A percentile compares a stretch with the other conserved stretches of the same genome.
These are phyloP conservation scores for Biston stratarius DNA, from an alignment of 2,888 invertebrate species.

Conservation along the genomic window DNA sequence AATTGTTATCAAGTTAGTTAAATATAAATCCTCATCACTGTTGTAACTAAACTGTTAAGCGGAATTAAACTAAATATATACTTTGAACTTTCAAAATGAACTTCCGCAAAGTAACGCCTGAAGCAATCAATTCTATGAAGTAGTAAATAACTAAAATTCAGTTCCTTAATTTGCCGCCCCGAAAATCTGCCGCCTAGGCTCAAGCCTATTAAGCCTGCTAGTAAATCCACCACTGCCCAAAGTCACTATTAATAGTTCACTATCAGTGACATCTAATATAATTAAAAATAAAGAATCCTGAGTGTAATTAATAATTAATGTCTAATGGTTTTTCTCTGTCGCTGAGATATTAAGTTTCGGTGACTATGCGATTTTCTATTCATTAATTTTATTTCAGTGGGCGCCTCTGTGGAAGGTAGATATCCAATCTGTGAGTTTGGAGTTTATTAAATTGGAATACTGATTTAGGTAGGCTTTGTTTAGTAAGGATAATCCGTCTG, in stretches of 20 bases:
- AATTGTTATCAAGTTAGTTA: no score
- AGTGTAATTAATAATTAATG: constrained; percentile 18
- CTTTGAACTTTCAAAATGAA: no score
- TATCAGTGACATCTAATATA: constrained; percentile 8
- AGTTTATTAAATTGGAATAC: constrained; percentile 30
- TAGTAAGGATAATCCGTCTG: constrained; percentile 7
- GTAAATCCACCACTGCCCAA: no score
- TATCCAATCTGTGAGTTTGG: constrained; percentile 28
- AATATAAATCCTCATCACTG: no score
- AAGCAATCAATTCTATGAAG: no score
- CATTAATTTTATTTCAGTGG: constrained; percentile 29
- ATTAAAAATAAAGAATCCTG: constrained; percentile 17
- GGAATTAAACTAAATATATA: no score
- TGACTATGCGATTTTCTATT: constrained; percentile 30
- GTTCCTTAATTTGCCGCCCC: no score
- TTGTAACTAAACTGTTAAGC: no score
- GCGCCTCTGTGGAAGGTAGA: constrained; percentile 24
- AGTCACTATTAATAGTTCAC: not conserved
- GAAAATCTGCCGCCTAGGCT: no score
- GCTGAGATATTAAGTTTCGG: constrained; percentile 31
- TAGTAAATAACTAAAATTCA: no score
- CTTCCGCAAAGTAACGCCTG: no score
- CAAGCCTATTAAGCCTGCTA: no score
- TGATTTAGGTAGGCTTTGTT: constrained; percentile 10
- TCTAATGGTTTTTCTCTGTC: constrained; percentile 27